Percentiles rank a stretch among this genome's conserved stretches.
phyloP scores from a whole-genome alignment of 2,113 vertebrate species.

The Oryzias curvinotus region DNA sequence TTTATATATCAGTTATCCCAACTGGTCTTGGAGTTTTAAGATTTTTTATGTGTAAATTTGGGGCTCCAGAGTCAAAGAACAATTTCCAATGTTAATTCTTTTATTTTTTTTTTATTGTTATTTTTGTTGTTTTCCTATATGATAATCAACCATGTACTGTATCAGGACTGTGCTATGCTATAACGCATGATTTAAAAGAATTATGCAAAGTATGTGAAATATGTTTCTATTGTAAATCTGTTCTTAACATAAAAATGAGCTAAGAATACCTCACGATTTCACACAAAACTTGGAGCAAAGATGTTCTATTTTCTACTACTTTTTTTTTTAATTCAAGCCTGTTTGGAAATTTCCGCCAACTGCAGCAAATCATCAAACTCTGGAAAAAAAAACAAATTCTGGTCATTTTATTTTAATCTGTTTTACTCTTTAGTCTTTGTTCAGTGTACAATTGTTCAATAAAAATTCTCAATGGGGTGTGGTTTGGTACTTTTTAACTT shows the following conservation, averaged over 20 bases:
- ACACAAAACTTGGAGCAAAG: slow-evolving; percentile 48
- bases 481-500: slow-evolving; percentile 26
- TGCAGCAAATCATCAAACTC: slow-evolving; percentile 50
- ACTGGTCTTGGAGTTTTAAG: slow-evolving; percentile 79
- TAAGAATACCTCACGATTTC: slow-evolving; percentile 79
- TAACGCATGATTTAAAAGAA: slow-evolving; percentile 70
- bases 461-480: slow-evolving; percentile 72
- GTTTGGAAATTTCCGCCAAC: slow-evolving; percentile 58
- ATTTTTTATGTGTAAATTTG: slow-evolving; percentile 82
- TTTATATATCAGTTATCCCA: slow-evolving; percentile 74
- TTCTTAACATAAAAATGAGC: slow-evolving; percentile 70
- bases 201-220: slow-evolving; percentile 75
- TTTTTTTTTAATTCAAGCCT: slow-evolving; percentile 37
- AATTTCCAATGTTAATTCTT: slow-evolving; percentile 74
- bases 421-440: slow-evolving; percentile 59
- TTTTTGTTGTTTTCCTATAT: slow-evolving; percentile 65
- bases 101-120: slow-evolving; percentile 65
- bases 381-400: slow-evolving; percentile 45
- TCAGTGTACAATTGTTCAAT: slow-evolving; percentile 75
- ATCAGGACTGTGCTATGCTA: slow-evolving; percentile 71
- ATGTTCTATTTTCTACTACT: slow-evolving; percentile 32
- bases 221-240: slow-evolving; percentile 61
- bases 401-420: slow-evolving; percentile 48
- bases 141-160: slow-evolving; percentile 79
- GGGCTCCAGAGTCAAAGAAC: slow-evolving; percentile 77